A percentile compares a stretch with the other conserved stretches of the same genome.
Evolutionary conservation across 2,888 invertebrate genomes (phyloP).

Genomic region (Pomacea canaliculata): DNA sequence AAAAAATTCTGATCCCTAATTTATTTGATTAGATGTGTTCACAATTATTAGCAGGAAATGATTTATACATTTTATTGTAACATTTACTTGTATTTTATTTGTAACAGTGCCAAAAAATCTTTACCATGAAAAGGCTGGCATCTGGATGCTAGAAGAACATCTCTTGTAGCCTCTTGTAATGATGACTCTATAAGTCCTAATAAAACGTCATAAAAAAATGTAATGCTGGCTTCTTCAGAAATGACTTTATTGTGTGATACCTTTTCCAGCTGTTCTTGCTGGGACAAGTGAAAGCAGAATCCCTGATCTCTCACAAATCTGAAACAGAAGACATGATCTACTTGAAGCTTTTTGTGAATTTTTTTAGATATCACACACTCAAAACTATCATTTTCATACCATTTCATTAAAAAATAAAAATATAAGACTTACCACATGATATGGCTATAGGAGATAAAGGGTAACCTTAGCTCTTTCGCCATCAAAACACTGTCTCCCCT

Average conservation of each 20-base stretch:
- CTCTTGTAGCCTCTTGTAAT: constrained; percentile 62
- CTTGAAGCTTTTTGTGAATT: background rate
- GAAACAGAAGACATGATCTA: background rate
- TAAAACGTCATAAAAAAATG: constrained; percentile 37
- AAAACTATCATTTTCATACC: background rate
- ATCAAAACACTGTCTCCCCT: too few species aligned
- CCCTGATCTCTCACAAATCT: constrained; percentile 29
- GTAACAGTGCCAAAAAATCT: too few species aligned
- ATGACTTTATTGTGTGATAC: background rate
- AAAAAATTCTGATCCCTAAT: too few species aligned
- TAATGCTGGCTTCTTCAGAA: background rate
- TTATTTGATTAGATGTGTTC: too few species aligned
- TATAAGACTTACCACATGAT: too few species aligned
- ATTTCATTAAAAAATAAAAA: too few species aligned
- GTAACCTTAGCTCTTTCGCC: too few species aligned
- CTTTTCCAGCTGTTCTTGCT: background rate
- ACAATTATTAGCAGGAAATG: too few species aligned
- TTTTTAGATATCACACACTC: background rate
- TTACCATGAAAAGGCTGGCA: constrained; percentile 71
- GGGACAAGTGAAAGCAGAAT: background rate
- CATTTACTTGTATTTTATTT: too few species aligned
- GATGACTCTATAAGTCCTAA: constrained; percentile 62
- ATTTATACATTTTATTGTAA: too few species aligned
- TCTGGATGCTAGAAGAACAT: constrained; percentile 69
- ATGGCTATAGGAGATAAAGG: too few species aligned